Conservation (phyloP, 2,888 invertebrate genomes). For the Diabrotica balteata region DNA sequence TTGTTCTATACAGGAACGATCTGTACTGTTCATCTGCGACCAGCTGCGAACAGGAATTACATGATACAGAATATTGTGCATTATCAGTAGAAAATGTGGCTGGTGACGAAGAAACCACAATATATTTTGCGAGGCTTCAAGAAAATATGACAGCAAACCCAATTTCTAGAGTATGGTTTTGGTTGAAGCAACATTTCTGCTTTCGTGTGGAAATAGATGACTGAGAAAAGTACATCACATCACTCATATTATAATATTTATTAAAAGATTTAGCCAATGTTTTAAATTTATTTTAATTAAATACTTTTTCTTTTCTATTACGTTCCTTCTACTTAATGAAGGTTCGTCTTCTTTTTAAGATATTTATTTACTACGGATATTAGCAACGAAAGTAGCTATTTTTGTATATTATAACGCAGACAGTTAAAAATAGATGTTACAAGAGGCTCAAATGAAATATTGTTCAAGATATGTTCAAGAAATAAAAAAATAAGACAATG, state of each 20-base stretch:
- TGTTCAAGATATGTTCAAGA: no score
- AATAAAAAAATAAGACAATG: no score
- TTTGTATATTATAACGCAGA: no score
- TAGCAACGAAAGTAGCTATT: no score
- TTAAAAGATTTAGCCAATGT: neutral
- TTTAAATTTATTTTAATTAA: neutral
- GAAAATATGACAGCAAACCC: neutral
- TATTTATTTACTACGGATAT: no score
- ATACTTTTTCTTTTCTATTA: neutral
- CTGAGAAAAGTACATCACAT: no score
- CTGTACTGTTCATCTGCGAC: neutral
- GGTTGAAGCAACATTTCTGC: neutral
- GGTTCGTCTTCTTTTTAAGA: no score
- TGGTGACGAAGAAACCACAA: neutral
- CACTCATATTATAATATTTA: neutral
- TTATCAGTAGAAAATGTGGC: neutral
- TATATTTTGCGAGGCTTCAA: neutral
- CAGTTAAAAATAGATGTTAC: no score
- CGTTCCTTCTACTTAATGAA: no score
- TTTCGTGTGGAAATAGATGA: neutral
- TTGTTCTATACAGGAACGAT: constrained; percentile 2
- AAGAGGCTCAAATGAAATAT: no score
- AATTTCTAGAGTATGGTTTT: neutral
- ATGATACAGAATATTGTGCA: neutral
- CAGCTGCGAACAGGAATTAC: constrained; percentile 5